These are phyloP conservation scores for Hermodice carunculata DNA, from an alignment of 2,888 invertebrate species.

Conservation along the genomic window DNA sequence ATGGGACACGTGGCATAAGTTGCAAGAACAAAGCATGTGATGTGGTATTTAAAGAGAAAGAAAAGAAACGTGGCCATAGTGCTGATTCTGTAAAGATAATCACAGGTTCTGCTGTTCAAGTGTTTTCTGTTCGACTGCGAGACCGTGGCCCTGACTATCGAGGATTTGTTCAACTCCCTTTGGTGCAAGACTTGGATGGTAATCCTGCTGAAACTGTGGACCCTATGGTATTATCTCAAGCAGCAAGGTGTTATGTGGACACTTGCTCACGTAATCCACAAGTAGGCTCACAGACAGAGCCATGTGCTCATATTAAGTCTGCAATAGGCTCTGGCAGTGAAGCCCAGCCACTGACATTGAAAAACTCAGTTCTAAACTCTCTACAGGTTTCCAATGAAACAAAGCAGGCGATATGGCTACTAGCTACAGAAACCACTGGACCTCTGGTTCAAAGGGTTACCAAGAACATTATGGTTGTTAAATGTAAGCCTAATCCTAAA, in stretches of 20 bases:
- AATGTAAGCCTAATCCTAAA: constrained; percentile 77
- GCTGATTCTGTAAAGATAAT: constrained; percentile 78
- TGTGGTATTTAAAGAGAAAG: constrained; percentile 76
- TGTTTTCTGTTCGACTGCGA: constrained; percentile 79
- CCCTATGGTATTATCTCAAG: constrained; percentile 57
- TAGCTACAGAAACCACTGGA: constrained; percentile 75
- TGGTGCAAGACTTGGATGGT: constrained; percentile 66
- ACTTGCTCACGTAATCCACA: constrained; percentile 50
- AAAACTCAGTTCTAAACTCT: constrained; percentile 75
- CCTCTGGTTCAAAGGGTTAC: constrained; percentile 80
- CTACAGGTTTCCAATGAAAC: constrained; percentile 75
- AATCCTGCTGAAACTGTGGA: constrained; percentile 63
- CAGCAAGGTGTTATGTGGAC: constrained; percentile 68
- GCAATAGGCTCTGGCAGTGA: constrained; percentile 76
- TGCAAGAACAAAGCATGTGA: constrained; percentile 82
- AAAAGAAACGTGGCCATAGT: constrained; percentile 71
- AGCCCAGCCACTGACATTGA: constrained; percentile 76
- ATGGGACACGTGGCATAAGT: constrained; percentile 81
- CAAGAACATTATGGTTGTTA: constrained; percentile 80
- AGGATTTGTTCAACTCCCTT: constrained; percentile 78
- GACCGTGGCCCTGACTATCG: constrained; percentile 80
- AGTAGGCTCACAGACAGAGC: constrained; percentile 33
- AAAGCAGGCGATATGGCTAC: constrained; percentile 75
- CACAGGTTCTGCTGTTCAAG: constrained; percentile 73
- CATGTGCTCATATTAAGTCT: constrained; percentile 78